Evolutionary conservation across 2,113 vertebrate species (phyloP).

Genomic region (Entomyzon cyanotis): DNA sequence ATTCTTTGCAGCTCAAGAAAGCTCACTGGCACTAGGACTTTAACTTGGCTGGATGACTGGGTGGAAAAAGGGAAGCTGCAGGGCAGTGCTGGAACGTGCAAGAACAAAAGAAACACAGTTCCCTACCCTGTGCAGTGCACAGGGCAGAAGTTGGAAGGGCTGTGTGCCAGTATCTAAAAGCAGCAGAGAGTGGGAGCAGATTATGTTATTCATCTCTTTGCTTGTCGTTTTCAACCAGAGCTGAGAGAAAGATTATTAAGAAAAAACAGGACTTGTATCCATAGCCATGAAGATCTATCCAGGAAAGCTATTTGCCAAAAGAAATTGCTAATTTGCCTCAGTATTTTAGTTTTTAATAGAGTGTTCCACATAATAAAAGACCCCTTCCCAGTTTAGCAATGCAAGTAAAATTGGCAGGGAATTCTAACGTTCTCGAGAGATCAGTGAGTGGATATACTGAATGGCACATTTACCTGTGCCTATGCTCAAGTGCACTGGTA

Average conservation of each 20-base stretch:
- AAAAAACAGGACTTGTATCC: background rate
- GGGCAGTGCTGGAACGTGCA: background rate
- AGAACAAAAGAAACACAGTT: background rate
- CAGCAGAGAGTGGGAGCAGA: background rate
- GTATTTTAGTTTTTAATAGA: background rate
- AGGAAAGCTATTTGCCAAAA: background rate
- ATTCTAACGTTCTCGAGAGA: background rate
- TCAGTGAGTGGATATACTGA: background rate
- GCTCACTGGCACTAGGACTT: slow-evolving; percentile 15
- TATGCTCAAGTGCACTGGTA: background rate
- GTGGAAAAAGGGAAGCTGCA: background rate
- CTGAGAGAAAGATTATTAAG: background rate
- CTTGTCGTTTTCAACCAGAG: background rate
- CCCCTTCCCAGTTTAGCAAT: background rate
- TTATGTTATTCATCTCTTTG: background rate
- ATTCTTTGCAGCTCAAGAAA: slow-evolving; percentile 15
- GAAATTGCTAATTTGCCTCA: background rate
- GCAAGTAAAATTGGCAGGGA: background rate
- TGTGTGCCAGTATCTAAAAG: background rate
- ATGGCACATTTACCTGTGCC: background rate
- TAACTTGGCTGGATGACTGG: background rate
- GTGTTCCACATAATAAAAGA: background rate
- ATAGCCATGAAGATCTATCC: background rate
- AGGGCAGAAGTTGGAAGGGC: background rate
- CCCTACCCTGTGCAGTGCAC: background rate